Conservation (phyloP, 2,888 invertebrate species). For the Drosophila bunnanda region DNA sequence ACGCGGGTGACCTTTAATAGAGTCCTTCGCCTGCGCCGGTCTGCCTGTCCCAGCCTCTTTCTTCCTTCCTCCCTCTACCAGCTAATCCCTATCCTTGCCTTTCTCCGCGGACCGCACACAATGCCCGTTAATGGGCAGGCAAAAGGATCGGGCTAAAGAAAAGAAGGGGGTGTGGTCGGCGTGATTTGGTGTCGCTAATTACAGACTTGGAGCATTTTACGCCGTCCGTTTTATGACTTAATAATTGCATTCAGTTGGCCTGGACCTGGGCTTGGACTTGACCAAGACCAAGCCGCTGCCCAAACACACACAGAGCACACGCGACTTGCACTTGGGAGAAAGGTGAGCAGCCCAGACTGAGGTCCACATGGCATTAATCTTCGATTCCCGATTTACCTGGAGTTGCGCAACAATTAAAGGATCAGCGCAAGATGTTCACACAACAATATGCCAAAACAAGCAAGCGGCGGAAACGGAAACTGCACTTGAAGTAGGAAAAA, state of each 20-base stretch:
- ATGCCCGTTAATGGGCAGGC: constrained; percentile 32
- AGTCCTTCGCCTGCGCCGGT: constrained; percentile 20
- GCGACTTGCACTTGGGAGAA: constrained; percentile 47
- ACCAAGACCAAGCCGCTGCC: constrained; percentile 40
- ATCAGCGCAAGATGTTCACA: constrained; percentile 80
- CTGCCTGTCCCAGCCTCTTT: constrained; percentile 40
- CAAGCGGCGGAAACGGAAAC: constrained; percentile 78
- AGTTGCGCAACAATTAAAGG: constrained; percentile 77
- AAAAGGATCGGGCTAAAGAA: constrained; percentile 8
- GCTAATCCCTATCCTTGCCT: constrained; percentile 40
- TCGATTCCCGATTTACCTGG: constrained; percentile 11
- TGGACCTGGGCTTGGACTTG: constrained; percentile 32
- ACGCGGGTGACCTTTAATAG: constrained; percentile 35
- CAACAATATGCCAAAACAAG: constrained; percentile 75
- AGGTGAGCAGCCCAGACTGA: constrained; percentile 11
- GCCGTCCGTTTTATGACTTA: constrained; percentile 74
- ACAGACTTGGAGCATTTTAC: constrained; percentile 76
- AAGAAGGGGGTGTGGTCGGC: constrained; percentile 59
- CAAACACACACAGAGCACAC: constrained; percentile 60
- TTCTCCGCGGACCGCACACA: constrained; percentile 62
- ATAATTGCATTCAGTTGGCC: constrained; percentile 72
- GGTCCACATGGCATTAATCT: constrained; percentile 48
- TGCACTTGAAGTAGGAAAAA: constrained; percentile 46
- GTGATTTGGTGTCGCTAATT: constrained; percentile 83
- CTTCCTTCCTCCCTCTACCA: background rate